These are phyloP conservation scores for Vulpes vulpes DNA, from an alignment of 2,113 vertebrate species.

Conservation along the genomic window DNA sequence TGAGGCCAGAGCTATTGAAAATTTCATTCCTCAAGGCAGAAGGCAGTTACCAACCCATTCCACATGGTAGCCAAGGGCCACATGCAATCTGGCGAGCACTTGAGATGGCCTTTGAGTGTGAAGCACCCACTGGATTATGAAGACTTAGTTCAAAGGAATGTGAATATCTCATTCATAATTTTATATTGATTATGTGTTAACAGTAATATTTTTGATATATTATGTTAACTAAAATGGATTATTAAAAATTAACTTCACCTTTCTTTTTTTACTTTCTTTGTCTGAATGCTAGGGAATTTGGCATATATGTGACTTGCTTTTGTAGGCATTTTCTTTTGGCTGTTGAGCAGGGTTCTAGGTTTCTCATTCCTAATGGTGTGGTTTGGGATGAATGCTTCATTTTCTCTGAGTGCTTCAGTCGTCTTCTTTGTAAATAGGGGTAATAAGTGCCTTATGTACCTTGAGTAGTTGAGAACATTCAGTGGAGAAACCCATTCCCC, in stretches of 20 bases:
- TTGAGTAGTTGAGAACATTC: background rate
- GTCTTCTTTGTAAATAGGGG: background rate
- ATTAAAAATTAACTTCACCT: background rate
- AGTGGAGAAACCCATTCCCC: background rate
- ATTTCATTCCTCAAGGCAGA: background rate
- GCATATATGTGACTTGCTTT: background rate
- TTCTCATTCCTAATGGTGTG: background rate
- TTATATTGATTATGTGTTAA: background rate
- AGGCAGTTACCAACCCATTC: background rate
- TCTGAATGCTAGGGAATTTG: background rate
- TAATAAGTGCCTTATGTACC: background rate
- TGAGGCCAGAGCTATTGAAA: slow-evolving; percentile 9
- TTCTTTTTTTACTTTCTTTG: background rate
- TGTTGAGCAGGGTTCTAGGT: background rate
- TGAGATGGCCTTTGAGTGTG: background rate
- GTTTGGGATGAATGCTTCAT: background rate
- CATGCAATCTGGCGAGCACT: background rate
- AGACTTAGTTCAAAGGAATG: slow-evolving; percentile 2
- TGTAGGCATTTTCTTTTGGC: background rate
- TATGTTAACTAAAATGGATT: background rate
- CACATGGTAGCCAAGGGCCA: background rate
- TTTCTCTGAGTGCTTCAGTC: background rate
- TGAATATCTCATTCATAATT: background rate
- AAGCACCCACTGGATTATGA: background rate
- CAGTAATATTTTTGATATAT: slow-evolving; percentile 18